phyloP scores from a whole-genome alignment of 2,113 vertebrate genomes.

The Onychostoma macrolepis region DNA sequence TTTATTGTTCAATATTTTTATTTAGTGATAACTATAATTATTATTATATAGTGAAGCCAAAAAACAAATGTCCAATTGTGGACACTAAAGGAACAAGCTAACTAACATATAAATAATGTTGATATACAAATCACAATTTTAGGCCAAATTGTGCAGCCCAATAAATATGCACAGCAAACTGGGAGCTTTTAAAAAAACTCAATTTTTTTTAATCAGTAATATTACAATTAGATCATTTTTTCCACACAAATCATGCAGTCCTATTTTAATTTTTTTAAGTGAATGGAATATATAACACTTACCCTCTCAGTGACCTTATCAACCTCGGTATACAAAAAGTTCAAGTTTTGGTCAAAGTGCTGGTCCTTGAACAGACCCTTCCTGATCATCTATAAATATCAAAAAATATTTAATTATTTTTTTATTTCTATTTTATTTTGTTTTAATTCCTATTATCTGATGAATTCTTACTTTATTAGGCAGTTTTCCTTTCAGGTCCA shows the following conservation, averaged over 20 bases:
- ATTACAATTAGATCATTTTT: not conserved
- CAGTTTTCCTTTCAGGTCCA: slow-evolving; percentile 99
- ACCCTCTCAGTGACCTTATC: slow-evolving; percentile 99
- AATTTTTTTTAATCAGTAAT: not conserved
- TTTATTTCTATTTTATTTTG: not conserved
- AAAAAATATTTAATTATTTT: slow-evolving; percentile 16
- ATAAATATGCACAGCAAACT: too few species aligned
- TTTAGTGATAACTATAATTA: too few species aligned
- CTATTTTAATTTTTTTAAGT: not conserved
- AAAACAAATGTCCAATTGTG: too few species aligned
- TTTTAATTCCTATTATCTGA: not conserved
- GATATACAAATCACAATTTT: too few species aligned
- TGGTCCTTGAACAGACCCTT: slow-evolving; percentile 99
- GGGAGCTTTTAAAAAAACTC: not conserved
- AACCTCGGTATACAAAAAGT: slow-evolving; percentile 99
- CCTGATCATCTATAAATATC: slow-evolving; percentile 90
- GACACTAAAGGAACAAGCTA: too few species aligned
- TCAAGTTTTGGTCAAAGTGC: slow-evolving; percentile 98
- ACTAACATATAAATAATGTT: too few species aligned
- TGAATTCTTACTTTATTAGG: slow-evolving; percentile 90
- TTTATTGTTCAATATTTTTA: too few species aligned
- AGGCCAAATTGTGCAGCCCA: too few species aligned
- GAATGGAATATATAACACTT: slow-evolving; percentile 60
- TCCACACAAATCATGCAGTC: not conserved
- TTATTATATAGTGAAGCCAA: too few species aligned